Percentiles rank a stretch among this genome's conserved stretches.
These are phyloP conservation scores for Pseudochirops corinnae DNA, from an alignment of 2,797 vertebrate genomes.

Conservation along the genomic window DNA sequence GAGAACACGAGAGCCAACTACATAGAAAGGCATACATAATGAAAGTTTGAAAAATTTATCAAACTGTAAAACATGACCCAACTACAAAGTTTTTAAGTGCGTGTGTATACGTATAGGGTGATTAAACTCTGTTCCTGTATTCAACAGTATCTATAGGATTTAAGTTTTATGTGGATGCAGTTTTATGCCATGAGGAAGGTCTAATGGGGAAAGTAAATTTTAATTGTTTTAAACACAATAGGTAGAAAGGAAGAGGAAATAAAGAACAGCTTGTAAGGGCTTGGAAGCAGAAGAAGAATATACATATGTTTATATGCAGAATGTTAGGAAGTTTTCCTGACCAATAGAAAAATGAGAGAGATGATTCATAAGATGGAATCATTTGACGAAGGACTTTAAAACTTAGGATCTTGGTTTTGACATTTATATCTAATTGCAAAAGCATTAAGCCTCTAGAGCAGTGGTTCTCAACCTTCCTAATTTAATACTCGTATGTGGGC, in stretches of 20 bases:
- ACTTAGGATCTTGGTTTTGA: conserved; percentile 20
- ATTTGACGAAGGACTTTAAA: conserved; percentile 30
- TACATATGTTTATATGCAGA: background rate
- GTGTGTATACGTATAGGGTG: background rate
- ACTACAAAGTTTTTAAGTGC: background rate
- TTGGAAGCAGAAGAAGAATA: conserved; percentile 40
- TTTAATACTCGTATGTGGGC: no score
- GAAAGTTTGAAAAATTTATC: background rate
- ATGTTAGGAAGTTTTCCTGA: conserved; percentile 21
- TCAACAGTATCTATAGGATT: background rate
- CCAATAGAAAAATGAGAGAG: conserved; percentile 1
- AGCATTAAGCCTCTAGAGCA: background rate
- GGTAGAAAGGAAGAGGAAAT: conserved; percentile 34
- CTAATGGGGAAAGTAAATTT: conserved; percentile 26
- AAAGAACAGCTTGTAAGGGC: background rate
- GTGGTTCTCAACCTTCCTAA: no score
- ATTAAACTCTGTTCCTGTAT: background rate
- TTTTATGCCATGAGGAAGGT: conserved; percentile 28
- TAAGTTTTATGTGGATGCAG: background rate
- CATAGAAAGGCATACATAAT: conserved; percentile 25
- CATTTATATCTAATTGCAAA: conserved; percentile 32
- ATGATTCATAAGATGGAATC: background rate
- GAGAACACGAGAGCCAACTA: conserved; percentile 36
- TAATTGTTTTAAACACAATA: conserved; percentile 29
- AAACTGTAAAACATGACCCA: background rate